Evolutionary conservation across 35 echinoderm and acorn worm genomes (phyloP), one percentile per base, ranked within the genome.

Genomic region (Heliocidaris tuberculata): DNA sequence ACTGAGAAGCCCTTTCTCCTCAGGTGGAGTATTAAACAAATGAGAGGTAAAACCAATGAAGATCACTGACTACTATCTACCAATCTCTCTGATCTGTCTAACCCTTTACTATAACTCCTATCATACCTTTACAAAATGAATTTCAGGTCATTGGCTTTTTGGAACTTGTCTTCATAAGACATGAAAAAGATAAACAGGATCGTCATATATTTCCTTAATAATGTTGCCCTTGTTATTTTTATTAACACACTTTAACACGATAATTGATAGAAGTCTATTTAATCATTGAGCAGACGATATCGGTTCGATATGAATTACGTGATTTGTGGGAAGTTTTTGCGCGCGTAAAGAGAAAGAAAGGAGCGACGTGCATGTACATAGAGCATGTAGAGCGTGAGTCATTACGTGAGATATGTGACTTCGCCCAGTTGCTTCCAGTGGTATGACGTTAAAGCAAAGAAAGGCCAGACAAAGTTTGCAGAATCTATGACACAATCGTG

Each of bases 251-350:
- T 27, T 78, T 7, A 78, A 29, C 8, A 78, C 65, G 27, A 19
- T 78, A 19, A 78, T 78, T 7, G 2, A 56, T 13, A 56, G 11
- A 56, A n/a, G 7, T 78, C 21, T 27, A 7, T 6, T 19, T 27
- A 78, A 78, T 78, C 65, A 78, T 78, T 21, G 65, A 78, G 15
- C 65, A 78, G 65, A 78, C 65, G 65, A 78, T 78, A 78, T 78
- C 7, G 65, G 21, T 78, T n/a, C 19, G 65, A 78, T 27, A 7
- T 7, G 27, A 7, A 19, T 19, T 78, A n/a, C 65, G 65, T 78
- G 65, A 78, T 78, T 78, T 78, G 65, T 78, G 21, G 65, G 21
- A 78, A 78, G 65, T 78, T 78, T 78, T 71, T 71, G 5, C 8
- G 65, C 65, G 65, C 65, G 65, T 19, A n/a, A 78, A 78, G 27